Conservation (phyloP, 2,888 invertebrate genomes). For the Leptinotarsa peninsularis region DNA sequence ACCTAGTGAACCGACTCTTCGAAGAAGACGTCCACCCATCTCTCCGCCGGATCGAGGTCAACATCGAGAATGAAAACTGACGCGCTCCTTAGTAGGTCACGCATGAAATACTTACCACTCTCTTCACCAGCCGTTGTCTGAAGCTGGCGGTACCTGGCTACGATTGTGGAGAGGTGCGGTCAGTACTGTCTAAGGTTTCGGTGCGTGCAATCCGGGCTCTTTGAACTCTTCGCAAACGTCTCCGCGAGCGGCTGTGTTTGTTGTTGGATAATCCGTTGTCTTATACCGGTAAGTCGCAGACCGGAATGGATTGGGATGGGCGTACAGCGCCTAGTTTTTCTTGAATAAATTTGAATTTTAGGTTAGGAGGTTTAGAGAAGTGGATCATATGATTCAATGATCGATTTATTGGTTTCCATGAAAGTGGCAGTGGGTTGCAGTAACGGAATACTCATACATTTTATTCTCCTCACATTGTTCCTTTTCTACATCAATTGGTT, state of each 20-base stretch:
- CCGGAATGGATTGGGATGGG: not conserved
- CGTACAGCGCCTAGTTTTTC: not conserved
- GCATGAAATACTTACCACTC: conserved; percentile 7
- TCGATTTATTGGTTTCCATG: not conserved
- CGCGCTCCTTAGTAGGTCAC: conserved; percentile 7
- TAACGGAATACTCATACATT: no score
- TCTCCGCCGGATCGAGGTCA: not conserved
- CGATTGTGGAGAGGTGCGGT: not conserved
- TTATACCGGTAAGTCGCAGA: conserved; percentile 13
- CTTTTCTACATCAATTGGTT: no score
- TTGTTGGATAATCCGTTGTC: conserved; percentile 14
- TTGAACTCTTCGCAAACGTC: not conserved
- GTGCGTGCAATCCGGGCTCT: not conserved
- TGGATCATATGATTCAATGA: not conserved
- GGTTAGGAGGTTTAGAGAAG: not conserved
- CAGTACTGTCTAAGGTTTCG: conserved; percentile 6
- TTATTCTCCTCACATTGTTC: no score
- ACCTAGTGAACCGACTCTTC: not conserved
- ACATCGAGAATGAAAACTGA: conserved; percentile 10
- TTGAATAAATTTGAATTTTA: not conserved
- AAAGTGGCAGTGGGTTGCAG: not conserved
- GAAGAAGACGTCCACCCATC: conserved; percentile 3
- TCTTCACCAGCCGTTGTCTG: conserved; percentile 13
- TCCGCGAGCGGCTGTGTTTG: not conserved
- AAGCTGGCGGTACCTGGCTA: not conserved